Percentiles rank a stretch among this genome's conserved stretches.
Evolutionary conservation across 2,113 vertebrate species (phyloP).

Genomic region (Heloderma charlesbogerti): DNA sequence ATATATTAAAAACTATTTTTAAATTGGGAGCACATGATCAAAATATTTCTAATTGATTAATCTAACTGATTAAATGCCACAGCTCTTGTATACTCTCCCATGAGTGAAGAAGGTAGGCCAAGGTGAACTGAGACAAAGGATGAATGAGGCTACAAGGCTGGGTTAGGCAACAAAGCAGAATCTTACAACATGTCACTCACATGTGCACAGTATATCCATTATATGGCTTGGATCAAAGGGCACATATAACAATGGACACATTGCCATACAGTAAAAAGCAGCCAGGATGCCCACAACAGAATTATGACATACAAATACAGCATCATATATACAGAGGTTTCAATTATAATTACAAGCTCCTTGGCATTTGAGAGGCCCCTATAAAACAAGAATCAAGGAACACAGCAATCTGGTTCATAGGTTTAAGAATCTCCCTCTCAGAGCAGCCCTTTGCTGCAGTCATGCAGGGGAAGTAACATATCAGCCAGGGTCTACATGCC

Average conservation of each 20-base stretch:
- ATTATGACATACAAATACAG: constrained; percentile 62
- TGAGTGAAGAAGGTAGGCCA: neutral
- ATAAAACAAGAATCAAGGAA: neutral
- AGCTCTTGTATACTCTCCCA: neutral
- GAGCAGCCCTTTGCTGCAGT: neutral
- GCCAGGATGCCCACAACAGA: neutral
- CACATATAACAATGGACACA: neutral
- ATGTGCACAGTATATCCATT: rapidly evolving
- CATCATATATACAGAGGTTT: constrained; percentile 40
- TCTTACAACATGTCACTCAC: neutral
- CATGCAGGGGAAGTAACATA: too few relatives aligned
- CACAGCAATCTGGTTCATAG: neutral
- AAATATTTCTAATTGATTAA: neutral
- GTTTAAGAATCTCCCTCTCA: neutral
- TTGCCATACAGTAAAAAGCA: constrained; percentile 29
- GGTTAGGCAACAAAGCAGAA: neutral
- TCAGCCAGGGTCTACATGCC: neutral
- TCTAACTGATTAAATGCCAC: neutral
- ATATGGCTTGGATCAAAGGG: constrained; percentile 15
- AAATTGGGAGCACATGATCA: neutral
- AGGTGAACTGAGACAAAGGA: neutral
- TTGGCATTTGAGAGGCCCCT: constrained; percentile 26
- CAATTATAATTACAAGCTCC: constrained; percentile 61
- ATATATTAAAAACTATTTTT: neutral
- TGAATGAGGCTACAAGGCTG: neutral